Percentiles rank a stretch among this genome's conserved stretches.
phyloP scores from a whole-genome alignment of 64 coral and sea anemone genomes.

The Exaiptasia diaphana region DNA sequence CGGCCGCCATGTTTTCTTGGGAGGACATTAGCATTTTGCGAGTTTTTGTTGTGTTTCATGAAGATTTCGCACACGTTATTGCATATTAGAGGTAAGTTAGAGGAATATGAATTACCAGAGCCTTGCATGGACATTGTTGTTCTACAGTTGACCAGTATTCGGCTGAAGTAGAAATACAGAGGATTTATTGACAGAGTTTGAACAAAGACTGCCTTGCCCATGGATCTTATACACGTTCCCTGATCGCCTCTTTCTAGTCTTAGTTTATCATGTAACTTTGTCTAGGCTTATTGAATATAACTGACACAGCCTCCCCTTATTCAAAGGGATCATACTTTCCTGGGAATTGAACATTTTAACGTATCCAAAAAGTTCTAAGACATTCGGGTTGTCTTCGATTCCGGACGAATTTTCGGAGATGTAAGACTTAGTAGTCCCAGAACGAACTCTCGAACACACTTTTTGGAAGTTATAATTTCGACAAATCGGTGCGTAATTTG shows the following conservation, averaged over 20 bases:
- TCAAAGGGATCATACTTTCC: background rate
- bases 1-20: conserved; percentile 88
- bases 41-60: conserved; percentile 99
- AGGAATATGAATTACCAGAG: conserved; percentile 28
- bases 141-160: background rate
- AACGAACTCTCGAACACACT: too few relatives aligned
- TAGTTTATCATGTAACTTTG: background rate
- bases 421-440: background rate
- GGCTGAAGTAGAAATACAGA: too few relatives aligned
- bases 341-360: too few relatives aligned
- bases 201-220: conserved; percentile 34
- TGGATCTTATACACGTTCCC: background rate
- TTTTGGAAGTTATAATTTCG: too few relatives aligned
- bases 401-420: background rate
- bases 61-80: conserved; percentile 77
- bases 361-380: background rate
- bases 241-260: background rate
- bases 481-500: too few relatives aligned
- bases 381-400: background rate
- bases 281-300: background rate
- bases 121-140: conserved; percentile 7
- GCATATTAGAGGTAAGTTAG: conserved; percentile 53
- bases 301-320: background rate
- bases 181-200: background rate
- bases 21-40: conserved; percentile 89